Conservation (phyloP, 2,797 vertebrate genomes). For the Echeneis naucrates region DNA sequence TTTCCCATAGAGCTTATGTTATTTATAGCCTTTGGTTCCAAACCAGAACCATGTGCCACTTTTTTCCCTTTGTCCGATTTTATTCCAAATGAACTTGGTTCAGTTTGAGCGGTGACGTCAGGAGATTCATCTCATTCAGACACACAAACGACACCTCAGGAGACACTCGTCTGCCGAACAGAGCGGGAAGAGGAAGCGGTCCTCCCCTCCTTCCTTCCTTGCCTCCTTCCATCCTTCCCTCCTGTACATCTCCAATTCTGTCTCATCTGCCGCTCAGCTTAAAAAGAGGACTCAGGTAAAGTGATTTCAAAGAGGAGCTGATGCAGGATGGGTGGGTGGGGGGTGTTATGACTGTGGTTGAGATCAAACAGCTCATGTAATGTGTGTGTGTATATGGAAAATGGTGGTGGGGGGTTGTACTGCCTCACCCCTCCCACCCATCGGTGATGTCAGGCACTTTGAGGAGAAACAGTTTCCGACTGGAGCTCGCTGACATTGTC, state of each 20-base stretch:
- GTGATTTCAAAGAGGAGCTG: conserved; percentile 67
- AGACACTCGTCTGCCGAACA: conserved; percentile 26
- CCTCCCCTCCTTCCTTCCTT: conserved; percentile 40
- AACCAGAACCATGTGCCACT: too few relatives aligned
- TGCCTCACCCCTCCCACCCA: conserved; percentile 56
- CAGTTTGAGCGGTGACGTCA: too few relatives aligned
- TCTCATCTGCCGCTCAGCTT: conserved; percentile 62
- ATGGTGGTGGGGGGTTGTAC: conserved; percentile 17
- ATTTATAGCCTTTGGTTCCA: too few relatives aligned
- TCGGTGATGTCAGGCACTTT: conserved; percentile 34
- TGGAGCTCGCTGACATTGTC: conserved; percentile 5
- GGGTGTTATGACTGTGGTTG: conserved; percentile 35
- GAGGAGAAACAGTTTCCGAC: conserved; percentile 31
- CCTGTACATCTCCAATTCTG: conserved; percentile 64
- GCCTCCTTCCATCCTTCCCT: conserved; percentile 36
- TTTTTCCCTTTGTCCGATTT: too few relatives aligned
- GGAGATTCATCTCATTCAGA: conserved; percentile 26
- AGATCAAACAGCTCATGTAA: conserved; percentile 71
- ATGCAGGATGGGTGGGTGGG: conserved; percentile 31
- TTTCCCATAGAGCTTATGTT: too few relatives aligned
- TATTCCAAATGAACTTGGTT: background rate
- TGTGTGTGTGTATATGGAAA: background rate
- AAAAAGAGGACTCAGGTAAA: conserved; percentile 68
- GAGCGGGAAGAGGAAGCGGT: conserved; percentile 25
- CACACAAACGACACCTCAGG: conserved; percentile 17